These are phyloP conservation scores for Pterocles gutturalis DNA, from an alignment of 2,113 vertebrate genomes.

Conservation along the genomic window DNA sequence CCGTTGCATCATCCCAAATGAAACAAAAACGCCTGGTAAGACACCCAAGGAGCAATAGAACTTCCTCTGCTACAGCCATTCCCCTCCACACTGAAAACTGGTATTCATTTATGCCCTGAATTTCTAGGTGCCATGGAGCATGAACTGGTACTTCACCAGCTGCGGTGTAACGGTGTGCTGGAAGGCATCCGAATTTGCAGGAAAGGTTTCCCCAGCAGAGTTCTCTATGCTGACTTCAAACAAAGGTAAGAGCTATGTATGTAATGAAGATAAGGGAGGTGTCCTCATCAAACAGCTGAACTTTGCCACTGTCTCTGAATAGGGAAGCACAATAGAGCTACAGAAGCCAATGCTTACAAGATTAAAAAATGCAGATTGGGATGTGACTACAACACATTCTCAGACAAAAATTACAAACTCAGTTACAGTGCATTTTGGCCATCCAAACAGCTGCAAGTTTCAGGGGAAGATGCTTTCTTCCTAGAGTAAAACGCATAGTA, in stretches of 20 bases:
- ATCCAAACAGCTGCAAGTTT: neutral
- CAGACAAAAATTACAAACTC: neutral
- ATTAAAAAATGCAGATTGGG: neutral
- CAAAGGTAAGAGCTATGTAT: neutral
- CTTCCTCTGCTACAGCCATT: neutral
- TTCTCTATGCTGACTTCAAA: neutral
- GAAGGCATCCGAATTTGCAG: neutral
- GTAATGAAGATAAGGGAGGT: neutral
- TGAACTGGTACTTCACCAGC: neutral
- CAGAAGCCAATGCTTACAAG: neutral
- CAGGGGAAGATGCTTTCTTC: neutral
- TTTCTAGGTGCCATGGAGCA: neutral
- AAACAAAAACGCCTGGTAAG: constrained; percentile 13
- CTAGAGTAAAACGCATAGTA: no score
- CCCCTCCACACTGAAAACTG: neutral
- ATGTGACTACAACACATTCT: neutral
- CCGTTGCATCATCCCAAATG: neutral
- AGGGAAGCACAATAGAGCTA: neutral
- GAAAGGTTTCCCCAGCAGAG: neutral
- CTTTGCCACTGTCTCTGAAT: neutral
- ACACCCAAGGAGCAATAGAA: neutral
- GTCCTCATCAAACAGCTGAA: neutral
- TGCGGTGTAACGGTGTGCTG: neutral
- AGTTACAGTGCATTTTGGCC: neutral
- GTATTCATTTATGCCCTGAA: neutral